Evolutionary conservation across 1,140 invertebrate genomes (phyloP).

Genomic region (Heliothis virescens): DNA sequence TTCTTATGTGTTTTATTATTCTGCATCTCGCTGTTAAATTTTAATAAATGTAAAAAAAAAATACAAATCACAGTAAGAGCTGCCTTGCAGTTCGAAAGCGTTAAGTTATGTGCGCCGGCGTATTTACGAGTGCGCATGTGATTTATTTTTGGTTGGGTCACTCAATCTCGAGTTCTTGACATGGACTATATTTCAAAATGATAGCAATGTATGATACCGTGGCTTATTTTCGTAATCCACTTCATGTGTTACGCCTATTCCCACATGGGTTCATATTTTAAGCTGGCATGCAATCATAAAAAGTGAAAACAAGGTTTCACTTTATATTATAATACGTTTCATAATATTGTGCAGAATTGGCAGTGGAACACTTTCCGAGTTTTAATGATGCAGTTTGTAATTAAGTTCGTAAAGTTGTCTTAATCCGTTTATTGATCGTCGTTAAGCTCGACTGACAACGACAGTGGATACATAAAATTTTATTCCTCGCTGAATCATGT

Average conservation of each 20-base stretch:
- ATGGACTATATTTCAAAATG: conserved; percentile 27
- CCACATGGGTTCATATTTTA: conserved; percentile 57
- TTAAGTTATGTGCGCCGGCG: too few species aligned
- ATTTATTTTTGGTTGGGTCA: not conserved
- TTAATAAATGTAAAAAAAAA: too few species aligned
- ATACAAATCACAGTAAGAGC: too few species aligned
- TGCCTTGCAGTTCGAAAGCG: too few species aligned
- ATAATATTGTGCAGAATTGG: conserved; percentile 44
- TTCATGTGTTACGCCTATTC: conserved; percentile 39
- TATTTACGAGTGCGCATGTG: not conserved
- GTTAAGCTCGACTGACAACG: conserved; percentile 1
- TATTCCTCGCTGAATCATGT: not conserved
- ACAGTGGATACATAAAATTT: not conserved
- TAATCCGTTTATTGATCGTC: conserved; percentile 9
- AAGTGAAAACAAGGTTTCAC: conserved; percentile 75
- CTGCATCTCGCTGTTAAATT: too few species aligned
- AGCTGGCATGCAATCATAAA: conserved; percentile 71
- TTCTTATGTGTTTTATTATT: too few species aligned
- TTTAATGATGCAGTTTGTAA: conserved; percentile 17
- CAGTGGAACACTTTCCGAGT: conserved; percentile 33
- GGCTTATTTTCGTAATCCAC: conserved; percentile 42
- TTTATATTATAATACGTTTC: conserved; percentile 55
- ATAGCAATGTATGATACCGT: conserved; percentile 7
- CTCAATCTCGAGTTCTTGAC: not conserved
- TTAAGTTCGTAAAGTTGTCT: conserved; percentile 1